Evolutionary conservation across 2,797 vertebrate genomes (phyloP).

Genomic region (Smutsia gigantea): DNA sequence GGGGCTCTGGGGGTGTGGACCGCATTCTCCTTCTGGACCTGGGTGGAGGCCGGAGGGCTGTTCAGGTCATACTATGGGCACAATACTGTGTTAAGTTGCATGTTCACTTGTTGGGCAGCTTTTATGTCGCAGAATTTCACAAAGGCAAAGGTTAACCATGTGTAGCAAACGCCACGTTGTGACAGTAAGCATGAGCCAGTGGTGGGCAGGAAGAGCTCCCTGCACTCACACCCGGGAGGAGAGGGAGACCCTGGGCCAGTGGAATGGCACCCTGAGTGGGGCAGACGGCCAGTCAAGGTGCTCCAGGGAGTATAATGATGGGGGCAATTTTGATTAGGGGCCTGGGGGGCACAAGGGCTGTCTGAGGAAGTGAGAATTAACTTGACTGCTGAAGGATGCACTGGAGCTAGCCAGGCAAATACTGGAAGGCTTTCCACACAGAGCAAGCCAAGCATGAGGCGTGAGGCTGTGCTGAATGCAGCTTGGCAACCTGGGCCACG

Average conservation of each 20-base stretch:
- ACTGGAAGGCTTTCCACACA: fast-evolving
- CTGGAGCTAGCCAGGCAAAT: not conserved
- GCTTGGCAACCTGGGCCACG: fast-evolving
- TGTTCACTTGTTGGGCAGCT: fast-evolving
- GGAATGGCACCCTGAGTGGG: fast-evolving
- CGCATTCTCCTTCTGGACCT: not conserved
- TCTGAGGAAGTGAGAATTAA: not conserved
- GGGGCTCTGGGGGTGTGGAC: fast-evolving
- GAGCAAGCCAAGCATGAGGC: fast-evolving
- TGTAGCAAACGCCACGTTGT: fast-evolving
- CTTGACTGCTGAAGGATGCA: fast-evolving
- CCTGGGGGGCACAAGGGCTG: no score
- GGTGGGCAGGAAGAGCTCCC: fast-evolving
- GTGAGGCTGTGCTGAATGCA: no score
- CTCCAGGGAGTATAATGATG: fast-evolving
- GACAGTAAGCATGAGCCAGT: fast-evolving
- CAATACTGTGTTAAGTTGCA: not conserved
- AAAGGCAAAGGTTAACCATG: fast-evolving
- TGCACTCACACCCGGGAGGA: fast-evolving
- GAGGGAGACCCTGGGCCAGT: not conserved
- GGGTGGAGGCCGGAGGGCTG: not conserved
- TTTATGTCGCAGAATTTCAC: fast-evolving
- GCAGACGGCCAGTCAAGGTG: fast-evolving
- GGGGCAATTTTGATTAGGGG: fast-evolving
- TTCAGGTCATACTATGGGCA: no score